Conservation (phyloP, 2,888 invertebrate species). For the Seira sanloemensis region DNA sequence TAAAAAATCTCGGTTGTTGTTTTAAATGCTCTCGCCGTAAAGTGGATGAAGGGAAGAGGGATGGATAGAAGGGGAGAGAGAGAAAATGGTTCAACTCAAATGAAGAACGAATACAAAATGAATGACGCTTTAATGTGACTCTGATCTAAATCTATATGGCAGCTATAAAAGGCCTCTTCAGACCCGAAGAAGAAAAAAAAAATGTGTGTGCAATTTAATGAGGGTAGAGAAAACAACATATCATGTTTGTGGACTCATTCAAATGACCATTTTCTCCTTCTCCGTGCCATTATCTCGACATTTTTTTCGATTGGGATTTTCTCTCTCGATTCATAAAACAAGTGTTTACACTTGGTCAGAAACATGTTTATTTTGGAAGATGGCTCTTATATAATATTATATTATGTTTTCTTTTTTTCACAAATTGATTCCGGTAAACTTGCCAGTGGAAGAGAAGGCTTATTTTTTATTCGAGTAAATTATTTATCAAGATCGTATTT, state of each 20-base stretch:
- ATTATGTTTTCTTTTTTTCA: no score
- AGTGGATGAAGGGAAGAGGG: background rate
- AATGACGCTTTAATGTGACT: slow-evolving; percentile 43
- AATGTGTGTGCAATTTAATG: background rate
- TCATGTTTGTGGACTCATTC: background rate
- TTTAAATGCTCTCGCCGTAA: no score
- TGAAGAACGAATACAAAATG: slow-evolving; percentile 3
- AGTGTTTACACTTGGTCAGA: no score
- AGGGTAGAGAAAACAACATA: background rate
- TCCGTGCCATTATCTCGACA: background rate
- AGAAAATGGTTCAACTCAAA: background rate
- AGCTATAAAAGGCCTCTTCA: slow-evolving; percentile 35
- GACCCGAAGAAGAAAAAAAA: no score
- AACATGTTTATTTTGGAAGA: no score
- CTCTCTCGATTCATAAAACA: no score
- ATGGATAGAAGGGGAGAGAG: background rate
- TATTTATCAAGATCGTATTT: no score
- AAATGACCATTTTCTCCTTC: background rate
- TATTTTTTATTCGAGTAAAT: no score
- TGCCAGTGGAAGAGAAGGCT: no score
- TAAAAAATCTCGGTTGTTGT: background rate
- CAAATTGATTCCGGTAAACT: no score
- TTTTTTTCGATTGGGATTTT: no score
- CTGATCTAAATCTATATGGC: slow-evolving; percentile 48
- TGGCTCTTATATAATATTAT: no score